Conservation (phyloP, 2,888 invertebrate genomes). For the Euzetes globulus region DNA sequence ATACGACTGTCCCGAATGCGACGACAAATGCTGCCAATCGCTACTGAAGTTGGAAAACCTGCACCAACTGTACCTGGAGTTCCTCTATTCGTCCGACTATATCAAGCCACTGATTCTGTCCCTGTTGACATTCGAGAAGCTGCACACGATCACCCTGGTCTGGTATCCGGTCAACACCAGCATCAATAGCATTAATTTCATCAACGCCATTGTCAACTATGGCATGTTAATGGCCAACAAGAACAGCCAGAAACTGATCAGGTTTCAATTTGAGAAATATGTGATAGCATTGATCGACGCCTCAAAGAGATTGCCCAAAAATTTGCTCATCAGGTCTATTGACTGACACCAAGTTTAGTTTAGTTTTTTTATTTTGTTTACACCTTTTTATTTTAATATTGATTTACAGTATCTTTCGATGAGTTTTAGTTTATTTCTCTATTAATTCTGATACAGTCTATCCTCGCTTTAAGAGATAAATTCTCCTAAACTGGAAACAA, state of each 20-base stretch:
- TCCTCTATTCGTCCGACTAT: slow-evolving; percentile 9
- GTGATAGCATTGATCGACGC: slow-evolving; percentile 21
- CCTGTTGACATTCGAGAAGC: neutral
- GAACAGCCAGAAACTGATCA: neutral
- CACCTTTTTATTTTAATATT: no score
- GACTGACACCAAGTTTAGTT: neutral
- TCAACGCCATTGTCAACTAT: neutral
- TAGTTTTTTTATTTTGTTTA: no score
- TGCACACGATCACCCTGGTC: neutral
- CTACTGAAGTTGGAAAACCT: neutral
- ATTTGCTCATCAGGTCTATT: neutral
- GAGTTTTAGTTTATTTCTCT: no score
- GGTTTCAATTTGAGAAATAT: slow-evolving; percentile 5
- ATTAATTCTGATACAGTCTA: no score
- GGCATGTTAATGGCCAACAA: slow-evolving; percentile 4
- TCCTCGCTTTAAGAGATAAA: no score
- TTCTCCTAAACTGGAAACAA: no score
- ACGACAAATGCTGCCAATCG: slow-evolving; percentile 3
- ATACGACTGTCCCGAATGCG: slow-evolving; percentile 15
- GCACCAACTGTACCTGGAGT: neutral
- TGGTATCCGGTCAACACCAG: slow-evolving; percentile 21
- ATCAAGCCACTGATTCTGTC: slow-evolving; percentile 1
- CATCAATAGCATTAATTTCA: slow-evolving; percentile 1
- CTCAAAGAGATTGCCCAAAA: neutral
- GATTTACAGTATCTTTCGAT: no score